phyloP scores from a whole-genome alignment of 2,797 vertebrate species.

The Poeciliopsis gracilis region DNA sequence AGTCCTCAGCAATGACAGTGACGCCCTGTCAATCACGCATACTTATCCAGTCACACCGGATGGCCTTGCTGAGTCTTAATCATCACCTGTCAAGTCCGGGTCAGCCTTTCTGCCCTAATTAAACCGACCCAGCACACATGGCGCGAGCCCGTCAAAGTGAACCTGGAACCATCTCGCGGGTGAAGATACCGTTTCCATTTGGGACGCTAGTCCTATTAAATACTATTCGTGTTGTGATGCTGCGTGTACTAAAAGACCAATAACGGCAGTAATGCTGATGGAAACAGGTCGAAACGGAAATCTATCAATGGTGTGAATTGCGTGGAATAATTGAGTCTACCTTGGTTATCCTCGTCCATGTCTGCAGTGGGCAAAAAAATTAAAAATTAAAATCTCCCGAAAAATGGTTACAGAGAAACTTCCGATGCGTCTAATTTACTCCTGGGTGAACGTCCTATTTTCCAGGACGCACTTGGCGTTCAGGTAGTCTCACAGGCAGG shows the following conservation, averaged over 20 bases:
- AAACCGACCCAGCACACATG: background rate
- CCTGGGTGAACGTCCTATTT: constrained; percentile 46
- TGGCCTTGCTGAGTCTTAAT: constrained; percentile 21
- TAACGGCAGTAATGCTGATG: background rate
- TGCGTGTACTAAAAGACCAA: background rate
- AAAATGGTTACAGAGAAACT: constrained; percentile 61
- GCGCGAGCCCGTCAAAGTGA: background rate
- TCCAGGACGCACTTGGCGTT: constrained; percentile 59
- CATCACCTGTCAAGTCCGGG: constrained; percentile 35
- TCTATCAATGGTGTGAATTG: constrained; percentile 19
- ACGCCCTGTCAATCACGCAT: constrained; percentile 20
- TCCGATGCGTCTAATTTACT: constrained; percentile 49
- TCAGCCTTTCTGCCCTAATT: constrained; percentile 26
- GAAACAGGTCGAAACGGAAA: constrained; percentile 9
- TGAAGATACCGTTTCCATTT: constrained; percentile 3
- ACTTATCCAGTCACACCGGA: constrained; percentile 29
- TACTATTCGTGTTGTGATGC: constrained; percentile 2
- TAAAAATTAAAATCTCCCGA: constrained; percentile 21
- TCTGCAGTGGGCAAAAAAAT: constrained; percentile 30
- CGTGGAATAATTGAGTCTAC: constrained; percentile 52
- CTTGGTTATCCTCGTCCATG: constrained; percentile 84
- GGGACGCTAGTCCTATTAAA: constrained; percentile 7
- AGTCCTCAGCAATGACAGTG: constrained; percentile 13
- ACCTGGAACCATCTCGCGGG: constrained; percentile 1
- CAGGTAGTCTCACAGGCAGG: constrained; percentile 66